Conservation (phyloP, 2,888 invertebrate genomes). For the Caenorhabditis imperialis region DNA sequence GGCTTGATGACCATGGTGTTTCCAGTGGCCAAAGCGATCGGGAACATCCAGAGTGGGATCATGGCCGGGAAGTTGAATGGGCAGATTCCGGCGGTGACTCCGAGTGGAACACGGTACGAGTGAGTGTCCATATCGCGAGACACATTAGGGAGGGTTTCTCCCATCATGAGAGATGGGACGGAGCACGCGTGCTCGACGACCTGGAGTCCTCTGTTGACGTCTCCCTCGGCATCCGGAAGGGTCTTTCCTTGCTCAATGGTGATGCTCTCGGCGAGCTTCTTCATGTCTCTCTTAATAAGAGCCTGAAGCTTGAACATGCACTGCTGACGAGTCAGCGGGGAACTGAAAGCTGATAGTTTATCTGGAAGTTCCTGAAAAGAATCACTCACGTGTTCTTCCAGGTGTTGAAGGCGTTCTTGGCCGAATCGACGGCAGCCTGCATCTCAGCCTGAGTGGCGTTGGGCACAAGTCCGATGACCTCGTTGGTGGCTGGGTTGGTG, state of each 20-base stretch:
- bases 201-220: slow-evolving; percentile 93
- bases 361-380: background rate
- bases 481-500: slow-evolving; percentile 86
- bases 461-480: slow-evolving; percentile 86
- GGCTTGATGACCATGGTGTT: slow-evolving; percentile 95
- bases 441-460: slow-evolving; percentile 91
- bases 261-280: slow-evolving; percentile 90
- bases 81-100: slow-evolving; percentile 86
- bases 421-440: slow-evolving; percentile 89
- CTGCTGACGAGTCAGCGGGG: slow-evolving; percentile 92
- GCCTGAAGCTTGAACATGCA: slow-evolving; percentile 90
- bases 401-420: slow-evolving; percentile 86
- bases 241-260: slow-evolving; percentile 98
- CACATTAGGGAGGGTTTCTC: slow-evolving; percentile 87
- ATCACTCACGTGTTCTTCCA: slow-evolving; percentile 87
- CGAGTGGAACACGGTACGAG: slow-evolving; percentile 91
- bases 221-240: slow-evolving; percentile 95
- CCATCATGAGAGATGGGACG: slow-evolving; percentile 91
- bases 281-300: slow-evolving; percentile 89
- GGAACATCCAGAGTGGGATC: slow-evolving; percentile 95
- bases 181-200: slow-evolving; percentile 97
- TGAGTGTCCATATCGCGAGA: slow-evolving; percentile 96
- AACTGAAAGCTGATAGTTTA: slow-evolving; percentile 78
- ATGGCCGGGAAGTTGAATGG: slow-evolving; percentile 86
- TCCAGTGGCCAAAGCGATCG: slow-evolving; percentile 86